Evolutionary conservation across 1,140 invertebrate genomes (phyloP).

Genomic region (Calycopis cecrops): DNA sequence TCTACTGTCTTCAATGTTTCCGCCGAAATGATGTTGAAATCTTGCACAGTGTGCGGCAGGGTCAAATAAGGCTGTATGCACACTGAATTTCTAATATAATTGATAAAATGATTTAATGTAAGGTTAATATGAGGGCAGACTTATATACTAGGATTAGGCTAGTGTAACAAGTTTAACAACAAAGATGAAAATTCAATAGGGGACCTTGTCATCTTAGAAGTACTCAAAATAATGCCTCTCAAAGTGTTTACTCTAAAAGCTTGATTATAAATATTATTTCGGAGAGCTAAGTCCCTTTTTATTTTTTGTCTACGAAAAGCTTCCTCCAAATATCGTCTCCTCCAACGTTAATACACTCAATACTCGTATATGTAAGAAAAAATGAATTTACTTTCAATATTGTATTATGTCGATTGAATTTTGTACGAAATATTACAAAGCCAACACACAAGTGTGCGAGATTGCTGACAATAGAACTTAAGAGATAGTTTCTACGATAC

Average conservation of each 20-base stretch:
- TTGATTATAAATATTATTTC: constrained; percentile 10
- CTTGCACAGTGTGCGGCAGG: too few relatives aligned
- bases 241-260: not conserved
- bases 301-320: constrained; percentile 10
- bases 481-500: constrained; percentile 40
- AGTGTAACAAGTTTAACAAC: too few relatives aligned
- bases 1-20: too few relatives aligned
- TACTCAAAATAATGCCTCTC: not conserved
- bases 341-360: not conserved
- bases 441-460: constrained; percentile 35
- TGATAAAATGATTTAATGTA: too few relatives aligned
- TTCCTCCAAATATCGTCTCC: constrained; percentile 1
- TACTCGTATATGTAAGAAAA: constrained; percentile 8
- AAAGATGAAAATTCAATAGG: too few relatives aligned
- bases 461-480: constrained; percentile 51
- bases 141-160: too few relatives aligned
- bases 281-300: not conserved
- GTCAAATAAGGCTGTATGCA: too few relatives aligned
- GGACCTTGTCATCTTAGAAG: too few relatives aligned
- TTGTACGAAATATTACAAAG: constrained; percentile 39
- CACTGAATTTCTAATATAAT: too few relatives aligned
- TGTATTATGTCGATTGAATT: constrained; percentile 21
- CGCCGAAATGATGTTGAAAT: too few relatives aligned
- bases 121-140: too few relatives aligned
- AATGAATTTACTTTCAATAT: constrained; percentile 7